Base-by-base conservation (phyloP, 1,140 invertebrate genomes). In the Heliothis virescens region DNA sequence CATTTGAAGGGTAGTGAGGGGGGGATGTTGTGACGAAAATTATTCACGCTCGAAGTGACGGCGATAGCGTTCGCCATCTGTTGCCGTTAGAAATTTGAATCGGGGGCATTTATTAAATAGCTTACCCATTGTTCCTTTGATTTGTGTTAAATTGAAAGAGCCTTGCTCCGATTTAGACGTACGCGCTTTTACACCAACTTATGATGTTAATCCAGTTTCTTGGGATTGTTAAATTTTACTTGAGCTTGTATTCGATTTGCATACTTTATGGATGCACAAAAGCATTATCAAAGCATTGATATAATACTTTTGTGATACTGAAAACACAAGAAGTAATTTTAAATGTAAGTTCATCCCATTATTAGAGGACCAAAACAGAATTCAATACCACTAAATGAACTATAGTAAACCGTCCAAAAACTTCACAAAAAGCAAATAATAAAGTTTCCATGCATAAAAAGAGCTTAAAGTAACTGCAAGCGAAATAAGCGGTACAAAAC, bases 11-110 rank as follows among this genome's bases (percentile, higher is more conserved):
- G 79, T 50, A 63, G 50, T 65, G 21, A 59, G 29, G 52, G 48
- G 62, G 79, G 67, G 69, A 84, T 84, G 80, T 83, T 85, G 80
- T 83, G 81, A 84, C 79, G 80, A 80, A 85, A 84, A 84, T 87
- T 84, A 87, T 85, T 87, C 83, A 85, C 77, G 73, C 79, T 79
- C 55, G 65, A 75, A 83, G 60, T 71, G 53, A 47, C 50, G 57
- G 62, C 83, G 83, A 87, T 87, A 82, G 75, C 67, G 74, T 75
- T 78, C 76, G 76, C 81, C 86, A 87, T 87, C 80, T 85, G 86
- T 77, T 78, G 73, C 82, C 79, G 11, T 79, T 83, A 80, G 79
- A 83, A 84, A 87, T 87, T 86, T 85, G 77, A 84, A 85, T 84
- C 57, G 60, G 81, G 48, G 67, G 62, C 83, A 82, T 86, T 86